Conservation (phyloP, 2,888 invertebrate genomes). For the Leptinotarsa tumamoca region DNA sequence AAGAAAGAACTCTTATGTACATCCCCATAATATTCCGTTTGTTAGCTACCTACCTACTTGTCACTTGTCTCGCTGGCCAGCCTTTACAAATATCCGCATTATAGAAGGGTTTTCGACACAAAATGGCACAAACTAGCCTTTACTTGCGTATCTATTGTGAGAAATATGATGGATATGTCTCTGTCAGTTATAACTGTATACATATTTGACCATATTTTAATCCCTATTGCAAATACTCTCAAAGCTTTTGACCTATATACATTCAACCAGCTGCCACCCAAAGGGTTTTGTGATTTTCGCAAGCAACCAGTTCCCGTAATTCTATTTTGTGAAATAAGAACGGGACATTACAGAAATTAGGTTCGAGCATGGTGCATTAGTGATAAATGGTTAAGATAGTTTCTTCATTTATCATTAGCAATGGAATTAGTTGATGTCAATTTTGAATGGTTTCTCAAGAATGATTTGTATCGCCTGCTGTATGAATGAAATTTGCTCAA, state of each 20-base stretch:
- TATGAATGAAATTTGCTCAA: background rate
- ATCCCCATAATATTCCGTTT: conserved; percentile 32
- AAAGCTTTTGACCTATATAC: conserved; percentile 60
- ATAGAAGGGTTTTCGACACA: conserved; percentile 61
- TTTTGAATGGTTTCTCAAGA: conserved; percentile 4
- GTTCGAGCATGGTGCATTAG: conserved; percentile 45
- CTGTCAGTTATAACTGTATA: conserved; percentile 62
- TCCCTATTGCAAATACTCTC: conserved; percentile 60
- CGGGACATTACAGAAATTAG: conserved; percentile 40
- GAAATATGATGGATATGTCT: conserved; percentile 65
- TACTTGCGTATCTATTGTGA: conserved; percentile 56
- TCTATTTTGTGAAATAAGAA: conserved; percentile 43
- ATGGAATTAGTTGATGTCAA: conserved; percentile 13
- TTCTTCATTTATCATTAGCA: conserved; percentile 41
- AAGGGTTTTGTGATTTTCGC: conserved; percentile 53
- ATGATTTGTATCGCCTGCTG: background rate
- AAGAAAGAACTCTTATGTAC: conserved; percentile 37
- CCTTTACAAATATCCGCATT: conserved; percentile 64
- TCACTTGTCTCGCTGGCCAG: conserved; percentile 63
- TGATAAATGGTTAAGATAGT: conserved; percentile 34
- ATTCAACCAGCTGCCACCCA: conserved; percentile 55
- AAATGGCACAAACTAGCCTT: conserved; percentile 62
- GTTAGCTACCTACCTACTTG: conserved; percentile 55
- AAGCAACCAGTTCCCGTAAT: conserved; percentile 48
- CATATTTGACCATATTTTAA: conserved; percentile 58